Evolutionary conservation across 2,797 vertebrate genomes (phyloP), one percentile per base, ranked within the genome.

Genomic region (Cossypha caffra): DNA sequence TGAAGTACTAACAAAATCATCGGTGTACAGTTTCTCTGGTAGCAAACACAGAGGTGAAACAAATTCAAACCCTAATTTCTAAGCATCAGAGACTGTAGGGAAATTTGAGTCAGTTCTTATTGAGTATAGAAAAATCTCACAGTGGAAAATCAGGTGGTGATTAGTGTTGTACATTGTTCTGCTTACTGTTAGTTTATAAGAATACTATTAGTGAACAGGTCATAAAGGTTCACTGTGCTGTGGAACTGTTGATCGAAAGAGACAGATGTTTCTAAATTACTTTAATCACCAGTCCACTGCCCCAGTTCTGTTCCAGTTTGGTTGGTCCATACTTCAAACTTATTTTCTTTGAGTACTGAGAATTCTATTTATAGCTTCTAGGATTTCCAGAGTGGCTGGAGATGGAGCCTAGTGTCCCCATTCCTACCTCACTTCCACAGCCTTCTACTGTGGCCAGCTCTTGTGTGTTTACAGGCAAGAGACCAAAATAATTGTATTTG

Each of bases 321-420:
- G 25, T 86, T 76, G 43, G 14, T 35, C 21, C n/a, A 38, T 28
- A 19, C 10, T 28, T 80, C 38, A 66, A 18, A 37, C 13, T 69
- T 73, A 23, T 3, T 58, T 68, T 86, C 35, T 72, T 67, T 8
- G 45, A 50, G 26, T 43, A 23, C 21, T 73, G 52, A 68, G 9
- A 48, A 33, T 79, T 82, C 37, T 59, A 2, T 63, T 24, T 55
- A 0, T 73, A 57, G 37, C 21, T 86, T 79, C n/a, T 59, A 45
- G 48, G 33, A 61, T 57, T 33, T 83, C 48, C 15, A 16, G 9
- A 55, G 14, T 61, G 29, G 4, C 35, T 71, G 45, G 33, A 66
- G 29, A 45, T 0, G 0, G 25, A 52, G 16, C 52, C 18, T 61
- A 10, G 18, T 12, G 14, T 63, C 29, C 16, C 8, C 4, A 18